Evolutionary conservation across 2,888 invertebrate species (phyloP), one percentile per base, ranked within the genome.

Genomic region (Mechanitis messenoides): DNA sequence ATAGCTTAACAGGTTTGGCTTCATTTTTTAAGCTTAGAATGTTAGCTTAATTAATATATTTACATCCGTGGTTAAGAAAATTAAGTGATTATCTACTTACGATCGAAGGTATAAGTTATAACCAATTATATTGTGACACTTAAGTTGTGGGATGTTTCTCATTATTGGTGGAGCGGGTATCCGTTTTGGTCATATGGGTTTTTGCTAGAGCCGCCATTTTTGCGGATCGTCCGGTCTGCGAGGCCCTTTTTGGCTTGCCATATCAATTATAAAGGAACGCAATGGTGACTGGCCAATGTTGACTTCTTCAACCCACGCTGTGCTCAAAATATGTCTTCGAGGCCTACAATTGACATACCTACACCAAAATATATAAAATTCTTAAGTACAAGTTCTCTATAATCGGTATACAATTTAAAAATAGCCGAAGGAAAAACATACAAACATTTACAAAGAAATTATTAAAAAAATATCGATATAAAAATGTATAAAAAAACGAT

Each of bases 241-340:
- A 68, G 68, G 69, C 74, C 72, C 73, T 74, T 77, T 79, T 74
- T 71, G 70, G 75, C 72, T 73, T 71, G 72, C 77, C 71, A 75
- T 83, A 78, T 81, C 80, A 83, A 82, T 84, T 84, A 84, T 77
- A 76, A 74, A 76, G 78, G 79, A 79, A 79, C 80, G 79, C 79
- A 80, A 79, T 71, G 71, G 79, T 78, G 80, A 80, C 81, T 79
- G 79, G 78, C 71, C 65, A 67, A 68, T 63, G 55, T 67, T 65
- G 61, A 53, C 53, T 58, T 63, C 38, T 53, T 68, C 68, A 71
- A 72, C 74, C 75, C 74, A 73, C 76, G 76, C 73, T 45, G 45
- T 28, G 33, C 45, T 33, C 20, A 33, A 50, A 33, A 35, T 28
- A n/a, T 45, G 11, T 7, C 9, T 50, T 31, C 28, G 31, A 31